These are phyloP conservation scores for Theodoxus fluviatilis DNA, from an alignment of 2,888 invertebrate genomes.

Conservation along the genomic window DNA sequence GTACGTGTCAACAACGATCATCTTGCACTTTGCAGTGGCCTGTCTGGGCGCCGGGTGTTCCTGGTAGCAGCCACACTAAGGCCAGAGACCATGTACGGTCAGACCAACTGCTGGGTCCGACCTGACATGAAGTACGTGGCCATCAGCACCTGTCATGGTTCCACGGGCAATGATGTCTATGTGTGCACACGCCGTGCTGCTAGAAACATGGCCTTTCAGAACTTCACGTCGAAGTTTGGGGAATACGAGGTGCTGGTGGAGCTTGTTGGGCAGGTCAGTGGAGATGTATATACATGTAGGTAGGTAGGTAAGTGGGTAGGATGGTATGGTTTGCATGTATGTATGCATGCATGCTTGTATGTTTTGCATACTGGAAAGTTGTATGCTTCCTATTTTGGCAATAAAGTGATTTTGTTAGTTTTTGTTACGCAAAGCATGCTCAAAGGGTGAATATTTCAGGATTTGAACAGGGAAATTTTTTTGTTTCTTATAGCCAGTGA, in stretches of 20 bases:
- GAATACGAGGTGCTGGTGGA: conserved; percentile 74
- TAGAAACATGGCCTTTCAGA: conserved; percentile 94
- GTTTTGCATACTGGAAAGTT: background rate
- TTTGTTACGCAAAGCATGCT: background rate
- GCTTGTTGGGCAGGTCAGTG: conserved; percentile 64
- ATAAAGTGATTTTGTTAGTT: background rate
- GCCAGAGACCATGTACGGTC: conserved; percentile 99
- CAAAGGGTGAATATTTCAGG: background rate
- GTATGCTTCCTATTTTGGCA: background rate
- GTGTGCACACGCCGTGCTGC: conserved; percentile 87
- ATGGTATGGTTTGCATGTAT: background rate
- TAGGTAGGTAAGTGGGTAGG: too few species aligned
- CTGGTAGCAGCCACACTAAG: conserved; percentile 96
- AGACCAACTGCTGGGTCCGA: conserved; percentile 98
- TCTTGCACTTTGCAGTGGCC: conserved; percentile 31
- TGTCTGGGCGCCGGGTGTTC: conserved; percentile 69
- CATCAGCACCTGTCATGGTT: conserved; percentile 72
- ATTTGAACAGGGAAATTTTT: too few species aligned
- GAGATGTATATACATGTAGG: background rate
- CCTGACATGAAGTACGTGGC: conserved; percentile 94
- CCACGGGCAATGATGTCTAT: conserved; percentile 77
- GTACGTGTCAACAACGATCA: too few species aligned
- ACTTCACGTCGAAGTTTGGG: conserved; percentile 83
- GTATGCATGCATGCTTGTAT: too few species aligned
- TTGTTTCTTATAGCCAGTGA: too few species aligned